These are phyloP conservation scores for Nomada goodeniana DNA, from an alignment of 2,888 invertebrate genomes.

Conservation along the genomic window DNA sequence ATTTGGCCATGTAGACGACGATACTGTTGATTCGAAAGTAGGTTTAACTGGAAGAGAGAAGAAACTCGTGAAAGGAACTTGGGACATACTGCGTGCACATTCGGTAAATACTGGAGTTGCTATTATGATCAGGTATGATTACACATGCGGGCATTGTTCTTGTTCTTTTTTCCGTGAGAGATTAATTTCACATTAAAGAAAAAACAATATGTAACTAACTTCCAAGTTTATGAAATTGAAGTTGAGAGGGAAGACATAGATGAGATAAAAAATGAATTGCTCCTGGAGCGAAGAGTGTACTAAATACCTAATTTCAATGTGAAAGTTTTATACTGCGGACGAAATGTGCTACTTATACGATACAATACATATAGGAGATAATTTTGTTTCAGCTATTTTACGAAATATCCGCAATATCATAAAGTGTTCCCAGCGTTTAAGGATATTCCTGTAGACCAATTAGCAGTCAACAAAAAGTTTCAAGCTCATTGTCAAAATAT, in stretches of 20 bases:
- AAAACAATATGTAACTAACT: background rate
- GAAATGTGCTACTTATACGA: too few species aligned
- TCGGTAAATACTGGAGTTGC: conserved; percentile 79
- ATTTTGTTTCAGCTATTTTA: conserved; percentile 83
- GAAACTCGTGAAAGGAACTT: conserved; percentile 79
- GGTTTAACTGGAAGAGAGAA: conserved; percentile 82
- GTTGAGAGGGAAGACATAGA: background rate
- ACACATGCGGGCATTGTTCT: too few species aligned
- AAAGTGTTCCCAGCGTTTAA: conserved; percentile 84
- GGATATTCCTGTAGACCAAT: conserved; percentile 81
- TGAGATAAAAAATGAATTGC: background rate
- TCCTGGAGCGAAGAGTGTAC: too few species aligned
- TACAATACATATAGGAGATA: background rate
- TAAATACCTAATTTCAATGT: background rate
- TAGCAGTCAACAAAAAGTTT: conserved; percentile 83
- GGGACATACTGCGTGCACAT: conserved; percentile 81
- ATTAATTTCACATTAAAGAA: background rate
- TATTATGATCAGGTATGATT: conserved; percentile 82
- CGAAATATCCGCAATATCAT: conserved; percentile 84
- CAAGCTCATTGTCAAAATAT: conserved; percentile 85
- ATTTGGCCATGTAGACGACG: conserved; percentile 41
- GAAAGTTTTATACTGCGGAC: too few species aligned
- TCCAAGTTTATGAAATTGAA: background rate
- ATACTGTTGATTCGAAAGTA: conserved; percentile 76
- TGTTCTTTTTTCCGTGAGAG: too few species aligned